phyloP scores from a whole-genome alignment of 2,113 vertebrate genomes.

The Corythornis cristatus region DNA sequence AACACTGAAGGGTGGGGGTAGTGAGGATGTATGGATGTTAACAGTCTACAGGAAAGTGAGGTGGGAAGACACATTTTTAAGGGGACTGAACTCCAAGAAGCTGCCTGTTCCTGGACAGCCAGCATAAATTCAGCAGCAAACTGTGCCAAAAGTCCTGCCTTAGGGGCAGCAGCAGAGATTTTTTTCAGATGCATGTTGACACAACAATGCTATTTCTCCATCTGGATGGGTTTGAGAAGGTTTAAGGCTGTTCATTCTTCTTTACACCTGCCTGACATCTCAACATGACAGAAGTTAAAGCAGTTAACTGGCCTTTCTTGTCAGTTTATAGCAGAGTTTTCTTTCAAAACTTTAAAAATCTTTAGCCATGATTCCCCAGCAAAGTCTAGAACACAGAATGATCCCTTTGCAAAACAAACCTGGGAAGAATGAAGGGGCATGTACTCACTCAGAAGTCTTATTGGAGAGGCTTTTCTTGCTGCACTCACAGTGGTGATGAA shows the following conservation, averaged over 20 bases:
- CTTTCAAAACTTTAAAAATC: neutral
- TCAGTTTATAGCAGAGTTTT: neutral
- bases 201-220: neutral
- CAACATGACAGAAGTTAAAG: neutral
- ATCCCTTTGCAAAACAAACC: neutral
- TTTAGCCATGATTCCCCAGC: neutral
- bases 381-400: neutral
- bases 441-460: slow-evolving; percentile 88
- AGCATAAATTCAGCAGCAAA: neutral
- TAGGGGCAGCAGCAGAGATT: neutral
- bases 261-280: neutral
- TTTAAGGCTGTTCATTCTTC: neutral
- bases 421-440: neutral
- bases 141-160: neutral
- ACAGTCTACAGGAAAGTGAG: neutral
- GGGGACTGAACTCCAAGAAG: neutral
- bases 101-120: neutral
- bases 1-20: neutral
- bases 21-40: neutral
- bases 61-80: neutral
- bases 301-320: neutral
- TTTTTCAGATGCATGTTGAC: neutral
- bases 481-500: slow-evolving; percentile 88
- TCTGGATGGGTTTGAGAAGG: neutral
- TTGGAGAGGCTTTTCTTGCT: slow-evolving; percentile 82